Percentiles rank a stretch among this genome's conserved stretches.
phyloP scores from a whole-genome alignment of 2,888 invertebrate species.

The Drosophila subsilvestris region DNA sequence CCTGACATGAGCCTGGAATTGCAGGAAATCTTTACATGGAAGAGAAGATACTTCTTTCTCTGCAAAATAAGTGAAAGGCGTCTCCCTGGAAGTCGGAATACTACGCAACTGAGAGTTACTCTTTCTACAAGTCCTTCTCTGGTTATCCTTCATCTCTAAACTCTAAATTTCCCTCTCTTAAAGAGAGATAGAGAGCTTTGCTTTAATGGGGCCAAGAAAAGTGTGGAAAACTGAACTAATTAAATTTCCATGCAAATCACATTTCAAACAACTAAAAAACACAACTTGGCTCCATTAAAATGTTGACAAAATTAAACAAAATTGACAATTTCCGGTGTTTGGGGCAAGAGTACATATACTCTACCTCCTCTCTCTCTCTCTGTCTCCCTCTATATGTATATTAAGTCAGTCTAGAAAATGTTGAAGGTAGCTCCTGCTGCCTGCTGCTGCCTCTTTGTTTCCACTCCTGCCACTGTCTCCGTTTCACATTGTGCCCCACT shows the following conservation, averaged over 20 bases:
- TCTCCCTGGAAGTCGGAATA: background rate
- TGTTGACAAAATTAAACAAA: constrained; percentile 43
- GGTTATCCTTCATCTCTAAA: background rate
- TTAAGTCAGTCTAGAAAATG: constrained; percentile 27
- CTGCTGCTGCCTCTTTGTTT: constrained; percentile 24
- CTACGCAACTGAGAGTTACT: background rate
- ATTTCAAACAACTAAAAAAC: constrained; percentile 36
- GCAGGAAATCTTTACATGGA: too few relatives aligned
- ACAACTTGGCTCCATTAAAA: constrained; percentile 23
- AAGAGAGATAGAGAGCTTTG: background rate
- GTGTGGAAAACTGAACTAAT: constrained; percentile 58
- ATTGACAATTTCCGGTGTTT: constrained; percentile 55
- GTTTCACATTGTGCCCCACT: constrained; percentile 30
- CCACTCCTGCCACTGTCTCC: constrained; percentile 32
- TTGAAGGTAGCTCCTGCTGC: background rate
- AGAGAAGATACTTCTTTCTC: too few relatives aligned
- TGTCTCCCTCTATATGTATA: background rate
- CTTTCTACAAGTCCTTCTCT: background rate
- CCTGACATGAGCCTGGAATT: too few relatives aligned
- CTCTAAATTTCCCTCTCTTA: background rate
- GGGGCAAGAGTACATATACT: background rate
- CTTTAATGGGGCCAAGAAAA: background rate
- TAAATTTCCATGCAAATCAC: constrained; percentile 73
- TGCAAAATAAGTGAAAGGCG: background rate
- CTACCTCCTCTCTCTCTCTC: background rate